phyloP scores from a whole-genome alignment of 2,888 invertebrate genomes.

The Mycalesis mineus region DNA sequence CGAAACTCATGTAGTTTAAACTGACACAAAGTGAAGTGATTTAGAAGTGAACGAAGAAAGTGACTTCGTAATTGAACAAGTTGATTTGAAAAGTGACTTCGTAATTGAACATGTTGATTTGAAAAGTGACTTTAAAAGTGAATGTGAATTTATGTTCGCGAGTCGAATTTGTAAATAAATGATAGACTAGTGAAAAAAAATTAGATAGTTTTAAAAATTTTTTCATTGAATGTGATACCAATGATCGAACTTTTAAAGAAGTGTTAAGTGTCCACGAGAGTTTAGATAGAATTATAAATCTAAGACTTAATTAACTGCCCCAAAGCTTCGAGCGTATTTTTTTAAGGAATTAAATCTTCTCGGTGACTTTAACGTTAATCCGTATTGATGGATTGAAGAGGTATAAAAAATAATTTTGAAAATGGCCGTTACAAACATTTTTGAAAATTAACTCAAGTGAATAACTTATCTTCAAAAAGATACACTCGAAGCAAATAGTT shows the following conservation, averaged over 20 bases:
- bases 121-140: conserved; percentile 8
- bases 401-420: neutral
- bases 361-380: neutral
- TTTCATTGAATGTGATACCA: conserved; percentile 68
- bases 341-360: neutral
- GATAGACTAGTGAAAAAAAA: conserved; percentile 48
- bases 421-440: neutral
- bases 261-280: conserved; percentile 42
- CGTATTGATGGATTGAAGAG: neutral
- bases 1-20: conserved; percentile 67
- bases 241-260: conserved; percentile 43
- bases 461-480: neutral
- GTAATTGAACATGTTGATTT: neutral
- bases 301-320: conserved; percentile 14
- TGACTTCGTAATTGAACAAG: conserved; percentile 8
- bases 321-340: neutral
- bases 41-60: conserved; percentile 1
- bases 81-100: neutral
- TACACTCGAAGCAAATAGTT: neutral
- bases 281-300: conserved; percentile 41
- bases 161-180: conserved; percentile 47
- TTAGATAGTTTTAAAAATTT: conserved; percentile 62
- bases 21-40: conserved; percentile 23
- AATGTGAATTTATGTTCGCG: conserved; percentile 1
- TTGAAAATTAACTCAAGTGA: neutral